These are phyloP conservation scores for Bathynomus jamesi DNA, from an alignment of 1,140 invertebrate genomes.

Conservation along the genomic window DNA sequence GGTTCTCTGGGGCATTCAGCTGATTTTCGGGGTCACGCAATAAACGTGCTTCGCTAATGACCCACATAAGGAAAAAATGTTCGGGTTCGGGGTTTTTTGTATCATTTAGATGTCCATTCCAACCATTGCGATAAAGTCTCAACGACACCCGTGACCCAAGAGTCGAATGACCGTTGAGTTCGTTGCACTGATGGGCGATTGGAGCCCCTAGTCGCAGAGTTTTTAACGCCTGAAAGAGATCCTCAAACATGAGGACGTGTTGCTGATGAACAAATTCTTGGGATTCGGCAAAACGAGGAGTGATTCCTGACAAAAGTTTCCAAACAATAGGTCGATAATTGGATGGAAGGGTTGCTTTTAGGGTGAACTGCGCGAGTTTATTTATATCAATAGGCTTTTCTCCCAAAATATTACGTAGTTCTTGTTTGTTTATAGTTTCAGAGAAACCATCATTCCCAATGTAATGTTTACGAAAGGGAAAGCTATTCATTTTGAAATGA, in stretches of 20 bases:
- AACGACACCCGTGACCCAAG: background rate
- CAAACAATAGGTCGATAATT: background rate
- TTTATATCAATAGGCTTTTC: background rate
- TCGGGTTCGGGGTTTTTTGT: background rate
- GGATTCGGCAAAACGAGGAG: background rate
- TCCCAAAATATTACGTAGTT: background rate
- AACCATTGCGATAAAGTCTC: background rate
- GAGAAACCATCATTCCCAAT: background rate
- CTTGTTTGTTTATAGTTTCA: background rate
- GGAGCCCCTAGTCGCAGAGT: background rate
- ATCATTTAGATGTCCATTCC: background rate
- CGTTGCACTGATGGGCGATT: background rate
- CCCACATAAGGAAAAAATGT: background rate
- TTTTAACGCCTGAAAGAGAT: background rate
- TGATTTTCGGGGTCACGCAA: background rate
- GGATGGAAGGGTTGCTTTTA: background rate
- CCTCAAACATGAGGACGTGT: background rate
- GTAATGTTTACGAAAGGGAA: background rate
- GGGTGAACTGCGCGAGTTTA: background rate
- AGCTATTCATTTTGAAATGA: background rate
- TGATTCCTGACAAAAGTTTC: background rate
- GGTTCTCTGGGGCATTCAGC: background rate
- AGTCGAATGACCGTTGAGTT: background rate
- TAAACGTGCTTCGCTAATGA: background rate
- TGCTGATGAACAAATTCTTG: background rate